A percentile compares a stretch with the other conserved stretches of the same genome.
Conservation (phyloP, 2,888 invertebrate genomes). For the Hirtodrosophila alboralis region DNA sequence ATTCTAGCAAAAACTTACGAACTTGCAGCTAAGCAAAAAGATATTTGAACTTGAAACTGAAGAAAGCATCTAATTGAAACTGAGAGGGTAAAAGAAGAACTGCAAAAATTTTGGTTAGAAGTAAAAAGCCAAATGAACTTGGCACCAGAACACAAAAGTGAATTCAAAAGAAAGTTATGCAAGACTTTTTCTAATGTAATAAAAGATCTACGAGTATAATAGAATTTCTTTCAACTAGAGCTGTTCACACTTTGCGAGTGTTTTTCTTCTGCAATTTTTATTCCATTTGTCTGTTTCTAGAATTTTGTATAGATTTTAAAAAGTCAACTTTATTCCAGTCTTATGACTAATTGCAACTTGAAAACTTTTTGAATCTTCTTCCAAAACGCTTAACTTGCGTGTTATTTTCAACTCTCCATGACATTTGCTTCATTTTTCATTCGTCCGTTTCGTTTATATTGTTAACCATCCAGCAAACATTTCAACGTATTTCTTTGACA, state of each 20-base stretch:
- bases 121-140: slow-evolving; percentile 14
- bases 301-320: neutral
- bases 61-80: slow-evolving; percentile 58
- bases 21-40: slow-evolving; percentile 13
- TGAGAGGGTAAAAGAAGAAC: slow-evolving; percentile 15
- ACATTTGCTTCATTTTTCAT: slow-evolving; percentile 11
- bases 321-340: slow-evolving; percentile 23
- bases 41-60: slow-evolving; percentile 7
- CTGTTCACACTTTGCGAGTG: neutral
- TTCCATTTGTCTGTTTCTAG: neutral
- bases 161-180: slow-evolving; percentile 35
- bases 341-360: slow-evolving; percentile 65
- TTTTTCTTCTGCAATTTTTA: too few species aligned
- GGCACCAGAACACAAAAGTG: slow-evolving; percentile 9
- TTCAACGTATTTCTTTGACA: slow-evolving; percentile 15
- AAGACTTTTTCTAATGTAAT: too few species aligned
- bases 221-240: too few species aligned
- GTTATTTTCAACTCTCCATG: neutral
- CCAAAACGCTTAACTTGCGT: neutral
- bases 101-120: neutral
- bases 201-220: too few species aligned
- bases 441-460: slow-evolving; percentile 36
- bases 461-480: slow-evolving; percentile 27
- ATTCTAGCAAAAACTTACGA: slow-evolving; percentile 25
- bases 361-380: slow-evolving; percentile 34